These are phyloP conservation scores for Cosmorhoe ocellata DNA, from an alignment of 2,888 invertebrate species.

Conservation along the genomic window DNA sequence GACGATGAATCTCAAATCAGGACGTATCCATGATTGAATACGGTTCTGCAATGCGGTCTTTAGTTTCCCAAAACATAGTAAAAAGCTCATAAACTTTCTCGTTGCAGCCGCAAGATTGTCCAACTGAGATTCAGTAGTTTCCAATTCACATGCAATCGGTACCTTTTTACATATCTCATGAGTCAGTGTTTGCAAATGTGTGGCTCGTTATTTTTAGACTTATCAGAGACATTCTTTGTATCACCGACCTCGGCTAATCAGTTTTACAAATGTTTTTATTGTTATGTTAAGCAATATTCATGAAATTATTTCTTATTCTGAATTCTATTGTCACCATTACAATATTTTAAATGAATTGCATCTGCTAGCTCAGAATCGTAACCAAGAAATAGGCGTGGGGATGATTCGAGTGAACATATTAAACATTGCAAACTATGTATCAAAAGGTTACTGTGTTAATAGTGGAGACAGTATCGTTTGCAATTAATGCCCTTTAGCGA, in stretches of 20 bases:
- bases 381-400: too few relatives aligned
- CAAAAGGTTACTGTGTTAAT: background rate
- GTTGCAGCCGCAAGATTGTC: constrained; percentile 8
- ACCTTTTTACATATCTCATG: constrained; percentile 26
- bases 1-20: too few relatives aligned
- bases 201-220: constrained; percentile 22
- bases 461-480: constrained; percentile 7
- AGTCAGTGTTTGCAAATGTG: constrained; percentile 23
- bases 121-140: constrained; percentile 19
- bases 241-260: constrained; percentile 6
- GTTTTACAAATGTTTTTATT: constrained; percentile 9
- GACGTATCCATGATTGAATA: too few relatives aligned
- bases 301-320: too few relatives aligned
- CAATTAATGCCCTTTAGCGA: constrained; percentile 23
- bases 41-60: too few relatives aligned
- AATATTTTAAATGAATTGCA: too few relatives aligned
- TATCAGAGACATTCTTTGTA: constrained; percentile 20
- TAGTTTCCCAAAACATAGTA: too few relatives aligned
- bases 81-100: constrained; percentile 3
- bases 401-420: too few relatives aligned
- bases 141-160: constrained; percentile 26
- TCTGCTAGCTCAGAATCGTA: too few relatives aligned
- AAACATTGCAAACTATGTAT: background rate
- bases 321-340: too few relatives aligned
- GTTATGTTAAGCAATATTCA: background rate